Base-by-base conservation (phyloP, 2,113 vertebrate genomes). In the Gobius niger region DNA sequence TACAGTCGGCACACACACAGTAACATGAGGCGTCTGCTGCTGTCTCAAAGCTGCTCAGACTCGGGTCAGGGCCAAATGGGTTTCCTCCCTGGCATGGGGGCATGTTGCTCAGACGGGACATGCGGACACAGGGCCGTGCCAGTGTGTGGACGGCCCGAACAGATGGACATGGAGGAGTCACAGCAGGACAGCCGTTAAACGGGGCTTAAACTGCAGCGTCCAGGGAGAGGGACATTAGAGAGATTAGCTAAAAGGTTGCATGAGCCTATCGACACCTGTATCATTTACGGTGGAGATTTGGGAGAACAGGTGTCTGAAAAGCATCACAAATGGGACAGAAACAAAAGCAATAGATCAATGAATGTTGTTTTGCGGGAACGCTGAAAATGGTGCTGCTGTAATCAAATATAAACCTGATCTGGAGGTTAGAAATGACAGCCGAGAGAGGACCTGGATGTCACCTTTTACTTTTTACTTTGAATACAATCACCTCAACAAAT, bases 91-190 rank as follows among this genome's bases (percentile, higher is more conserved):
- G 18, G 52, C 47, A 13, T 49, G 44, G 11, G 2, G 12, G 34
- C 7, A 13, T 18, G 62, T 79, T 65, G 49, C 71, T 74, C 73
- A 71, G 73, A 68, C 59, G 12, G 68, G 53, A 74, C 77, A 70
- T 70, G 72, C 72, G 75, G 70, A 65, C 15, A 9, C 15, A 9
- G 51, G 61, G 56, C 10, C 10, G 68, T 15, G 75, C 70, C 78
- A 67, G 76, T 67, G 60, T 1, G 42, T 18, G 51, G 74, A 78
- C 68, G 60, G 74, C 70, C 69, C 76, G 47, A 77, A 63, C 67
- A 67, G 62, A 76, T n/a, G 46, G 79, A 69, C 47, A 15, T 53
- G 15, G 49, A 49, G 44, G 47, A 34, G 51, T 70, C 63, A 67
- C 68, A 64, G 57, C 66, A 52, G 47, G 57, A 51, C 0, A 47